Evolutionary conservation across 2,113 vertebrate species (phyloP), one percentile per base, ranked within the genome.

Genomic region (Pagrus major): DNA sequence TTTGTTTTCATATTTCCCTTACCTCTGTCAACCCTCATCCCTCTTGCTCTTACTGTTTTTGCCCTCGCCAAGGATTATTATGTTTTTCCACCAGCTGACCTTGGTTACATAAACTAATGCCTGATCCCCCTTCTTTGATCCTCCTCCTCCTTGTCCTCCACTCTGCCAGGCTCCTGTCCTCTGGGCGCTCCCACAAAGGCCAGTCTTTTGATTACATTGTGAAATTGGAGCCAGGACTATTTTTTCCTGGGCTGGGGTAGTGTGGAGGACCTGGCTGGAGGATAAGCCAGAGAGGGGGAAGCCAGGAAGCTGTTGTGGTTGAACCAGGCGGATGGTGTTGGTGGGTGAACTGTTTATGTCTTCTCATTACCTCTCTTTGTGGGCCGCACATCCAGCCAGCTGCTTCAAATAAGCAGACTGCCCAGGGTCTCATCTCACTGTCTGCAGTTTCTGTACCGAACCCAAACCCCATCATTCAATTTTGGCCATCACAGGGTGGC

Each of bases 1-100:
- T 87, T 89, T 90, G 87, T 92, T 92, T 94, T 93, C 78, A 88
- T 90, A 80, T 86, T 86, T 79, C 74, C 67, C 68, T 82, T 72
- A 37, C 77, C 52, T 78, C 37, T 0, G 29, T 74, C 76, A 47
- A 67, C 80, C 64, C 49, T 71, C 73, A 59, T 73, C 76, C 41
- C 72, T 63, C 16, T 16, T 71, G 25, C 63, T 82, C 47, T 16
- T 55, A 55, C 73, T 80, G 64, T 74, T 82, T 80, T 83, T 29
- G 39, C 51, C 76, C 72, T 29, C 0, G 23, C 59, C 55, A 39
- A 72, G 79, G 87, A 84, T 86, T 85, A 78, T 80, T 71, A 47
- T 81, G 66, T 89, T 82, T 86, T 83, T 69, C 78, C 70, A 86
- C 25, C 60, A 46, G 61, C 72, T 92, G 88, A 92, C 86, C 87